Evolutionary conservation across 2,888 invertebrate species (phyloP), one percentile per base, ranked within the genome.

Genomic region (Thecocarcelia acutangulata): DNA sequence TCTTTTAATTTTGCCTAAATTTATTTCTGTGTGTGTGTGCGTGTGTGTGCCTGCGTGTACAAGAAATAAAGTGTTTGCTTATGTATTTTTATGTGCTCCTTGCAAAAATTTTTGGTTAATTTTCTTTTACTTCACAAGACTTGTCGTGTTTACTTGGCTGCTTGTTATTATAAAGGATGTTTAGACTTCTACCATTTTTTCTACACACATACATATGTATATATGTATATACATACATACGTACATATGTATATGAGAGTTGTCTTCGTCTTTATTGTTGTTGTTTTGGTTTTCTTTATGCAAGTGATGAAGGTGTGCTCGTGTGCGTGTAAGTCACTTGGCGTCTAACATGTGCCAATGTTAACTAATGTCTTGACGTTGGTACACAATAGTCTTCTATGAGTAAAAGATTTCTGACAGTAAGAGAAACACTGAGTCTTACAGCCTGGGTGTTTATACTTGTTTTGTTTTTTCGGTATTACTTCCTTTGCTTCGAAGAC

Each of bases 291-390:
- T 21, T 50, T 50, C 8, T 24, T 68, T 3, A 13, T 17, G 24
- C 17, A 19, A 12, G 12, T 13, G 37, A 33, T n/a, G 19, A 1
- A 15, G 8, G 17, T 37, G 3, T 46, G 24, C n/a, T 12, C 21
- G 28, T 33, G 5, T 40, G 1, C 12, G 24, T 69, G 11, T 12
- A 13, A 13, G 63, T 59, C 9, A 28, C 46, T 44, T n/a, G 13
- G 24, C 15, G 59, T 70, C 69, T 74, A 78, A 59, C 78, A 74
- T 82, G 81, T 77, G 77, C 77, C 81, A 82, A 77, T 77, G 68
- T 61, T 73, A 82, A 59, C 77, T 76, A 77, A 77, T 77, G 64
- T 58, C 77, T 74, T 72, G 72, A 66, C 63, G 72, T 82, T 59
- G 46, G 50, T 56, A 64, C 66, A 52, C 66, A 52, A 52, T 12